Evolutionary conservation across 2,113 vertebrate species (phyloP), one percentile per base, ranked within the genome.

Genomic region (Poecile atricapillus): DNA sequence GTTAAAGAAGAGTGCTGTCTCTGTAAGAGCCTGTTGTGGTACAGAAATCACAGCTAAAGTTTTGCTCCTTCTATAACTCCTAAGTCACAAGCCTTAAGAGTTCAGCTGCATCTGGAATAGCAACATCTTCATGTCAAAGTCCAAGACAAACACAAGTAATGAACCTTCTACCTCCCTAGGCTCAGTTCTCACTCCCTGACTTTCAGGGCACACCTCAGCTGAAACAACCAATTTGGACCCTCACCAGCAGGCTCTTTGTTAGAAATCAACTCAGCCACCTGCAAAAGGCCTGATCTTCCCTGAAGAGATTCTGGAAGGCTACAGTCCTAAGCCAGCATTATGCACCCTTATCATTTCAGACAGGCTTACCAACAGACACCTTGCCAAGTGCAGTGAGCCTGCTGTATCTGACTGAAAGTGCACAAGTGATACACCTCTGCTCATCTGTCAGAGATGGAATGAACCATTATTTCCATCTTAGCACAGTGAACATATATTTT

Each of bases 81-180:
- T 2, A 78, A 71, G 30, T 50, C 73, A 39, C 59, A 52, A 81
- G 28, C 37, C 55, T 80, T 83, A 83, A 43, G 63, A 69, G 35
- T 70, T 88, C 49, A 77, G 55, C 73, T 74, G 44, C 81, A 64
- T 78, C 60, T 94, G 83, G 56, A 91, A 76, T 18, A 94, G 86
- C 56, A 89, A 24, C 52, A 87, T 93, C 89, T 81, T 90, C 80
- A 18, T 67, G 73, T 64, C 77, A 56, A 83, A 84, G 52, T 64
- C 89, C 91, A 94, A 94, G 62, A 92, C 47, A 95, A 94, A 95
- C 69, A 94, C 22, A 49, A 16, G 93, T 90, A 91, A 84, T 77
- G 58, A 95, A 92, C 64, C 24, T 84, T 89, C 7, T 0, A 19
- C 80, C 52, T 95, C 77, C 60, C 15, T 25, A 78, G 44, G 65